These are phyloP conservation scores for Microctonus aethiopoides DNA, from an alignment of 2,888 invertebrate species.

Conservation along the genomic window DNA sequence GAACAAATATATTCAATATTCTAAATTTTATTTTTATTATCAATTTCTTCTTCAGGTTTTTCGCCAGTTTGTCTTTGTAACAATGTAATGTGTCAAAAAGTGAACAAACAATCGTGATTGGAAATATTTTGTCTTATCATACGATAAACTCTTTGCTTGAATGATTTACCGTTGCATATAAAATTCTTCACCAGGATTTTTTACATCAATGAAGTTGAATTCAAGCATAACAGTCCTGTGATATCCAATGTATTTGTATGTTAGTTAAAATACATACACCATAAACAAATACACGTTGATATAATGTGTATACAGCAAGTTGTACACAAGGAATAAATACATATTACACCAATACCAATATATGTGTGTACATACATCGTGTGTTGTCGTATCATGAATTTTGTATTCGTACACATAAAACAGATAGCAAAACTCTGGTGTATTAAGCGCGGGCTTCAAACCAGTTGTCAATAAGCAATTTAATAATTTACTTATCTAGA, in stretches of 20 bases:
- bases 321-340: too few relatives aligned
- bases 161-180: constrained; percentile 18
- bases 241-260: too few relatives aligned
- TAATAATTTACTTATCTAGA: constrained; percentile 32
- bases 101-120: too few relatives aligned
- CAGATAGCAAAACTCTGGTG: constrained; percentile 19
- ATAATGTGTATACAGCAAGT: too few relatives aligned
- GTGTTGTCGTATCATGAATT: constrained; percentile 17
- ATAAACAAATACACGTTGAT: too few relatives aligned
- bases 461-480: constrained; percentile 30
- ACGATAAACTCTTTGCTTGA: constrained; percentile 24
- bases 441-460: constrained; percentile 28
- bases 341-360: neutral
- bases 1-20: too few relatives aligned
- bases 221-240: constrained; percentile 20
- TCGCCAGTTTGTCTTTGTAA: too few relatives aligned
- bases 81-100: too few relatives aligned
- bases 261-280: too few relatives aligned
- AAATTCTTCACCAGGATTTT: constrained; percentile 11
- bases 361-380: neutral
- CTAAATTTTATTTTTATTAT: too few relatives aligned
- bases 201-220: constrained; percentile 18
- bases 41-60: too few relatives aligned
- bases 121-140: constrained; percentile 9
- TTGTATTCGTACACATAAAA: constrained; percentile 9